Base-by-base conservation (phyloP, 2,797 vertebrate genomes). In the Danio albolineatus region DNA sequence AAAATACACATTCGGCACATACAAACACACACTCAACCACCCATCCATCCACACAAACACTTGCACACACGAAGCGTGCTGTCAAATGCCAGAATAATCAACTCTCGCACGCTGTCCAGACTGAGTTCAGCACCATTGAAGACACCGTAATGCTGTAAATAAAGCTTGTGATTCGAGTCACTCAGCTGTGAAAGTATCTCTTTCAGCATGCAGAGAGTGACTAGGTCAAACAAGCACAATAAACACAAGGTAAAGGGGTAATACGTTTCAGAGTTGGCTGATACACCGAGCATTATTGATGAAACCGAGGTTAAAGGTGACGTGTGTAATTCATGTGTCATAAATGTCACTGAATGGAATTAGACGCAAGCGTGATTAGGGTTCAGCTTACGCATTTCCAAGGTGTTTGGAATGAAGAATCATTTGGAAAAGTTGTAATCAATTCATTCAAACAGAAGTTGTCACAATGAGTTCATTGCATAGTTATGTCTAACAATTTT, bases 11-110 rank as follows among this genome's bases (percentile, higher is more conserved):
- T 60, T 66, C 66, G 2, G 48, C 43, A 53, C 67, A 62, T 43
- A 48, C 54, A 81, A 77, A 78, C 60, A 72, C 51, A 69, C 10
- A 13, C 39, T 73, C 76, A 62, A 70, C 62, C 81, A 78, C 51
- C 41, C 61, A 72, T 43, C 38, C 81, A 57, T 46, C 41, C 54
- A 76, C 86, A 87, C 85, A 90, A 83, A 84, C 87, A 89, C 87
- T 90, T 88, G 89, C 66, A 89, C 87, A 80, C 86, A 36, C 65
- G 51, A 73, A 48, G 54, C 59, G 19, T 64, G 66, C 48, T 72
- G 73, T 81, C 78, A 82, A 86, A 81, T 73, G 82, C 79, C 83
- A 59, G 72, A 82, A 83, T 83, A 85, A 78, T 74, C 80, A 80
- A 64, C 79, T 85, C 82, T 85, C n/a, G 17, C 46, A 1, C 85